These are phyloP conservation scores for Gymnorhina tibicen DNA, from an alignment of 2,113 vertebrate species.

Conservation along the genomic window DNA sequence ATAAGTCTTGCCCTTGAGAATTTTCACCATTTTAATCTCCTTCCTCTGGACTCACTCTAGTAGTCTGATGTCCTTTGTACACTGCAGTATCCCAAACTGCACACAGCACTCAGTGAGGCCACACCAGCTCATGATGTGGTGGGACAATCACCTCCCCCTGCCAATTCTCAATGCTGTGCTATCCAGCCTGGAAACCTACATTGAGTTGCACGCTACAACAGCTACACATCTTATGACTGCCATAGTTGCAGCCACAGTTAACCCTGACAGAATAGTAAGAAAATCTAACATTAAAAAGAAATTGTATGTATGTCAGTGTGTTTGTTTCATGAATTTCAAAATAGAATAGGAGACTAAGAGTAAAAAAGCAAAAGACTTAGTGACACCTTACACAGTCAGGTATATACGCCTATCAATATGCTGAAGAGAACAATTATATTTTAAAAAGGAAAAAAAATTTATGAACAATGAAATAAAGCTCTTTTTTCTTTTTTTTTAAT, in stretches of 20 bases:
- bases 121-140: fast-evolving
- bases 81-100: background rate
- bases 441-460: background rate
- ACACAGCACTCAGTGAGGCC: background rate
- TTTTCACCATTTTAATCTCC: background rate
- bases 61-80: background rate
- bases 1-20: background rate
- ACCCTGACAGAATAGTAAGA: background rate
- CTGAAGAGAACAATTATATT: background rate
- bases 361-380: background rate
- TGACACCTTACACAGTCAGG: background rate
- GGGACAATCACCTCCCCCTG: background rate
- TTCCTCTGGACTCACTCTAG: background rate
- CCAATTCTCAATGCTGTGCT: fast-evolving
- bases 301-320: background rate
- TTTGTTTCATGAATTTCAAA: background rate
- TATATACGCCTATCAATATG: background rate
- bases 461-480: background rate
- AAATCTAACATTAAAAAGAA: background rate
- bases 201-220: background rate
- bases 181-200: background rate
- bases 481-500: background rate
- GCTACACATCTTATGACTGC: background rate
- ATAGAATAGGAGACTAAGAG: background rate
- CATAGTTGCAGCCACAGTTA: background rate